These are phyloP conservation scores for Atherinosoma microstoma DNA, from an alignment of 2,797 vertebrate species.

Conservation along the genomic window DNA sequence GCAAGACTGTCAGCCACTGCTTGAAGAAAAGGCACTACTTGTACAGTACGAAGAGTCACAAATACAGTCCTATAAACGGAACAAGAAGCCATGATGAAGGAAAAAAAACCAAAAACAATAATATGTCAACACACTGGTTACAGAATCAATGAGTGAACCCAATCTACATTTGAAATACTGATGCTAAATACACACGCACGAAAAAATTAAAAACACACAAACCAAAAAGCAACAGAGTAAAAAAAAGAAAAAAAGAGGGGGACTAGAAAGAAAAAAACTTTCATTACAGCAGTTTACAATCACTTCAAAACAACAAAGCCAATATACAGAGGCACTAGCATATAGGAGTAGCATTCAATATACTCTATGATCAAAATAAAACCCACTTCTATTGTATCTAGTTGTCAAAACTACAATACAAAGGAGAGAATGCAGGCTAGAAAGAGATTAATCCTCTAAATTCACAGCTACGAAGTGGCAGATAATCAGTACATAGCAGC, in stretches of 20 bases:
- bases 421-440: slow-evolving; percentile 92
- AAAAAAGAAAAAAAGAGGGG: slow-evolving; percentile 76
- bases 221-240: slow-evolving; percentile 55
- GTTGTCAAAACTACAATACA: slow-evolving; percentile 88
- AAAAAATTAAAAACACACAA: slow-evolving; percentile 39
- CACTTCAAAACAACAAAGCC: slow-evolving; percentile 96
- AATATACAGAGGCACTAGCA: slow-evolving; percentile 86
- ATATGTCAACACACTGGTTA: slow-evolving; percentile 90
- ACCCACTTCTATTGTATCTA: slow-evolving; percentile 89
- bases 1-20: slow-evolving; percentile 49
- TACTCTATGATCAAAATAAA: slow-evolving; percentile 81
- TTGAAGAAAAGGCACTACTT: slow-evolving; percentile 78
- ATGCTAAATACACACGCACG: slow-evolving; percentile 83
- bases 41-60: slow-evolving; percentile 74
- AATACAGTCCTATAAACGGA: slow-evolving; percentile 61
- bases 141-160: slow-evolving; percentile 93
- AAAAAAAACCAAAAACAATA: slow-evolving; percentile 57
- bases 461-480: slow-evolving; percentile 99
- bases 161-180: slow-evolving; percentile 93
- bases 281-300: slow-evolving; percentile 99
- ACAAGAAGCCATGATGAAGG: slow-evolving; percentile 43
- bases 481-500: slow-evolving; percentile 98
- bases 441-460: slow-evolving; percentile 96
- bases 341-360: slow-evolving; percentile 79
- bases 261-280: slow-evolving; percentile 85